Evolutionary conservation across 1,140 invertebrate genomes (phyloP), one percentile per base, ranked within the genome.

Genomic region (Psix sp.): DNA sequence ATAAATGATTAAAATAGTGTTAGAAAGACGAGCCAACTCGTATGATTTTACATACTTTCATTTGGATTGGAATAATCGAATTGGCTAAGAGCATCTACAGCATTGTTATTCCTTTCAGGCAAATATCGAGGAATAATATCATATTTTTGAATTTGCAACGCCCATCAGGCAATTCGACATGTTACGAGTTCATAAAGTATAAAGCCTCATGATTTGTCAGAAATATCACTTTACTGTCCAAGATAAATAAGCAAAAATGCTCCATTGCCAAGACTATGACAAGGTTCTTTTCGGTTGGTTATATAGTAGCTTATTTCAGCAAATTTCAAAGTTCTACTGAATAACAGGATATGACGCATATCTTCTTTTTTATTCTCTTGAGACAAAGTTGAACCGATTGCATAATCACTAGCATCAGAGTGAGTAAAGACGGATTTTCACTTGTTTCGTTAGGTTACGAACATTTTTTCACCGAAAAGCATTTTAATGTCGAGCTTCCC

Each of bases 281-380:
- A n/a, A n/a, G n/a, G n/a, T n/a, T n/a, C n/a, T n/a, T n/a, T n/a
- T n/a, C n/a, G n/a, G n/a, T n/a, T n/a, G n/a, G n/a, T n/a, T n/a
- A n/a, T n/a, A n/a, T n/a, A n/a, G n/a, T n/a, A n/a, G n/a, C n/a
- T n/a, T n/a, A n/a, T n/a, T n/a, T n/a, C n/a, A n/a, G n/a, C n/a
- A n/a, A n/a, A n/a, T n/a, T n/a, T n/a, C n/a, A n/a, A n/a, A n/a
- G n/a, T n/a, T n/a, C n/a, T n/a, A 29, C 86, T 86, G 5, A 82
- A 84, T 76, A 85, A 63, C 0, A n/a, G 5, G 5, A 65, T 31
- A 10, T 70, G 3, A 31, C 40, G 5, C 1, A 43, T 2, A 3
- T 24, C 9, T 11, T 21, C 26, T 35, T 45, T 9, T 5, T 39
- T 10, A 9, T 65, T 20, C 16, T 21, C 3, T 26, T 52, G 48